Evolutionary conservation across 2,888 invertebrate genomes (phyloP), one percentile per base, ranked within the genome.

Genomic region (Amorpha juglandis): DNA sequence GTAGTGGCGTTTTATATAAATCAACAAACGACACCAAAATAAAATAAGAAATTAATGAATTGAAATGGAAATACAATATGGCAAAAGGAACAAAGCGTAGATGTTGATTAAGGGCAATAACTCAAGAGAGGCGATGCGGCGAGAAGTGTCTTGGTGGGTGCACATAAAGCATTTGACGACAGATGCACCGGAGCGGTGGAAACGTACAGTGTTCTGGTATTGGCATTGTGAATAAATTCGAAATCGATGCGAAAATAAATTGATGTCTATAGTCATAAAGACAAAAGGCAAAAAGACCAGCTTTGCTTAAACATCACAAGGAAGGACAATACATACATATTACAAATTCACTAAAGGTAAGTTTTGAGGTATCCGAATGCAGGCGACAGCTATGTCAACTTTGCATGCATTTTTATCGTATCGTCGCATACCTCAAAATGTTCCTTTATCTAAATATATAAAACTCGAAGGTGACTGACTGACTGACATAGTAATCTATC

Each of bases 101-200:
- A 75, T 70, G 67, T 74, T 76, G 82, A 84, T 85, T 83, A 83
- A 83, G 71, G 70, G 71, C 74, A 82, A 88, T 87, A 88, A 85
- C 81, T 90, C 78, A 82, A 69, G 65, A 72, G 71, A 77, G 75
- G 78, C 75, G 83, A 83, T 80, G 76, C 80, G 76, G 76, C 74
- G 77, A 78, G 78, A 86, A 86, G 81, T 79, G 83, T 83, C 79
- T 81, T 79, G 78, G 72, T 79, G 81, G 80, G 79, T 79, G 80
- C 81, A 78, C 81, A 87, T 88, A 88, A 89, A 89, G 78, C 76
- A 85, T 75, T 72, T 75, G 86, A 86, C 84, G 83, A 71, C 75
- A 75, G 87, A 82, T 89, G 81, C 88, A 90, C 88, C 76, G 84
- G 78, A 79, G 90, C 79, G 85, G 67, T 70, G 58, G 58, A 58